Evolutionary conservation across 2,888 invertebrate species (phyloP), one percentile per base, ranked within the genome.

Genomic region (Trileptium ribeirensis): DNA sequence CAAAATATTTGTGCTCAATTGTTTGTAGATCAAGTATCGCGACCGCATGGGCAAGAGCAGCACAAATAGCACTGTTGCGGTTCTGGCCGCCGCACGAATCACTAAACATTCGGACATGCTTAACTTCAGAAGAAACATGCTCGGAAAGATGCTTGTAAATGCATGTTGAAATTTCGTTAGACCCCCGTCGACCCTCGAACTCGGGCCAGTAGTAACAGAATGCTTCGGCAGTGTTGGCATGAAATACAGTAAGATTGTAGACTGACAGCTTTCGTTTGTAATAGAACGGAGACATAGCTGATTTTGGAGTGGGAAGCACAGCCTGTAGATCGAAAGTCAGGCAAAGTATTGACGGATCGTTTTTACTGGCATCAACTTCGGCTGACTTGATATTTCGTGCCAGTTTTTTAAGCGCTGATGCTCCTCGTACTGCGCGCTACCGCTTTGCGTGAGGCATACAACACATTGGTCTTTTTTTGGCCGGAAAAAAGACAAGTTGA

Each of bases 51-150:
- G 24, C 3, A 2, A 74, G 29, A 24, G 70, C 70, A 77, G 79
- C 74, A 74, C 15, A 15, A 15, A 79, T 77, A 34, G 38, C 64
- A n/a, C 38, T 33, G 29, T 79, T 79, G 24, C 74, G n/a, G 33
- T 79, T 79, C 75, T 79, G 79, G n/a, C 79, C 79, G 8, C 79
- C 79, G 70, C 79, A 79, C 8, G 74, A 79, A 31, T 79, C 79
- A 8, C 70, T 70, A 24, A n/a, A 79, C n/a, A 79, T 64, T 2
- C 67, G 67, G 15, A 79, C 74, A 8, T 51, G 8, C 51, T 15
- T 51, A 51, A 51, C 51, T n/a, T n/a, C n/a, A 15, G 51, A 15
- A 8, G 51, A 24, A 15, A 24, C 8, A 8, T 15, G 24, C 24
- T 8, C 8, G 51, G 8, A 15, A 15, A 51, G 51, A 24, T 51